Percentiles rank a stretch among this genome's conserved stretches.
Evolutionary conservation across 23 tunicate species (phyloP).

Genomic region (Ciona savignyi): DNA sequence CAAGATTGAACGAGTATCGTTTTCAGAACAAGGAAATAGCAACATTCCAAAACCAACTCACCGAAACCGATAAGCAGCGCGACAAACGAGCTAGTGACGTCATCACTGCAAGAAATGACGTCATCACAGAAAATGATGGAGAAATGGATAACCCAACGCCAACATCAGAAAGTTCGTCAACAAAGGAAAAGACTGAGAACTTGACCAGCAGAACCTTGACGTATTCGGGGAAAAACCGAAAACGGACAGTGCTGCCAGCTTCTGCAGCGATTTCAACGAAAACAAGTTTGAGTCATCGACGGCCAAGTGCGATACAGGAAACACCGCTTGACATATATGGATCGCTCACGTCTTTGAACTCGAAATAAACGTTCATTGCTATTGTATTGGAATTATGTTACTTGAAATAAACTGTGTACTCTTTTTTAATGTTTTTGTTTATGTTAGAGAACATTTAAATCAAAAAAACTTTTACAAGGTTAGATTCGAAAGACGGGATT

Average conservation of each 20-base stretch:
- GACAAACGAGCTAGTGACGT: conserved; percentile 48
- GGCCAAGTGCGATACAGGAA: conserved; percentile 17
- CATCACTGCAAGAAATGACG: neutral
- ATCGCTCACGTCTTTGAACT: conserved; percentile 14
- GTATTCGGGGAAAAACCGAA: conserved; percentile 16
- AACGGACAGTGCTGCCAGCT: conserved; percentile 28
- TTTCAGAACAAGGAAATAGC: conserved; percentile 49
- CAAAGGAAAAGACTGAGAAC: neutral
- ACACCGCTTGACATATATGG: conserved; percentile 27
- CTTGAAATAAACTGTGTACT: no score
- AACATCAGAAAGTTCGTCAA: conserved; percentile 9
- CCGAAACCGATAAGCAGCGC: conserved; percentile 59
- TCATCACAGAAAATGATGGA: neutral
- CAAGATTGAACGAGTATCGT: neutral
- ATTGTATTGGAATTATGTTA: no score
- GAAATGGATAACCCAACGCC: conserved; percentile 51
- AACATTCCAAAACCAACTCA: conserved; percentile 45
- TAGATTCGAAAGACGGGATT: no score
- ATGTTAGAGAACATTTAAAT: no score
- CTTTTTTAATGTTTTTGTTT: no score
- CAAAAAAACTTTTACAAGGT: no score
- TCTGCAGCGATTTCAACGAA: neutral
- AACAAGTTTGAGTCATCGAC: neutral
- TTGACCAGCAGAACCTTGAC: neutral
- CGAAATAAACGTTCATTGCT: neutral